Base-by-base conservation (phyloP, 1,140 invertebrate genomes). In the Heliconius himera region DNA sequence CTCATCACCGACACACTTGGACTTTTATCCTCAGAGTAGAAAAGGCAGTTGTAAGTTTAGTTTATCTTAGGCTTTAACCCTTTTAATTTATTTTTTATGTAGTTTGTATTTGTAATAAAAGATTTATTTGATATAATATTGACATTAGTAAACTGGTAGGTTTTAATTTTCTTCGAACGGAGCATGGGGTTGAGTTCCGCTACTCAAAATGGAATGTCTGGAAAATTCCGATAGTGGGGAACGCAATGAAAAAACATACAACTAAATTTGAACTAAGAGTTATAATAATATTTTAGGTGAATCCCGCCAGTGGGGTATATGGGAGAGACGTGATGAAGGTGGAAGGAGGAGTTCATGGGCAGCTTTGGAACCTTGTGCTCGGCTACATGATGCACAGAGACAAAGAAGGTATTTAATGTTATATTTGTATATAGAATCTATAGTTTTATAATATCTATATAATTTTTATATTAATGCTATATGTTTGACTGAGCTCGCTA, bases 271-370 rank as follows among this genome's bases (percentile, higher is more conserved):
- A 16, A 46, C 41, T 46, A 46, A 16, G 13, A 46, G 3, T 46
- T 16, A 54, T 54, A 66, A 29, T 26, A 74, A 74, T 26, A 8
- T 16, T 54, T 74, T 74, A 91, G 93, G 92, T 26, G 94, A 95
- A 73, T 92, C 91, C 16, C 89, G 92, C 1, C 88, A 89, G 73
- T 95, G 94, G 94, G 84, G 91, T 16, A 78, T 92, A 80, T 95
- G 95, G 89, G 93, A 95, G 71, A 91, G 95, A 49, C 94, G 95
- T 51, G 95, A 95, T 87, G 96, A 93, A 84, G 96, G 95, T 46
- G 96, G 95, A 49, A 94, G 97, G 26, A 94, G 97, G 83, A 96
- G 97, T 87, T 98, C 97, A 76, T 98, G 97, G 97, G 97, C 97
- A 11, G 97, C 97, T 26, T 94, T 98, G 54, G 97, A 98, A 85